A percentile compares a stretch with the other conserved stretches of the same genome.
phyloP scores from a whole-genome alignment of 1,140 invertebrate genomes.

The Latrodectus geometricus region DNA sequence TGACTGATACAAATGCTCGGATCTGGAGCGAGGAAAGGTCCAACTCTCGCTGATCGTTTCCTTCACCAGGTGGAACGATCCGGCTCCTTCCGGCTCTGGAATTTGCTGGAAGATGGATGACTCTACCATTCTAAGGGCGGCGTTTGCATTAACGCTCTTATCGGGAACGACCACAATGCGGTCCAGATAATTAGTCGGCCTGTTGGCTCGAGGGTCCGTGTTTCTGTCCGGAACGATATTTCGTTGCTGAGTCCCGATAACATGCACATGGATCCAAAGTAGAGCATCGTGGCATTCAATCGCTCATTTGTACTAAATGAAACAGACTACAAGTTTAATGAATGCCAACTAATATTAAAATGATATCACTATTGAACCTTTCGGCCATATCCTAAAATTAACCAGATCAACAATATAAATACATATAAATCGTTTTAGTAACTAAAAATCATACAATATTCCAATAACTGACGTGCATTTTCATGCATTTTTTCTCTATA shows the following conservation, averaged over 20 bases:
- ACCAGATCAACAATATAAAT: too few species aligned
- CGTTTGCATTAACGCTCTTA: constrained; percentile 40
- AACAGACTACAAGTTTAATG: background rate
- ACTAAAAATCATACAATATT: too few species aligned
- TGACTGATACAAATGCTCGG: background rate
- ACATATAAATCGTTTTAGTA: too few species aligned
- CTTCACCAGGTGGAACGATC: constrained; percentile 45
- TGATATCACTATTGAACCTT: background rate
- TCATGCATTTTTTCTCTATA: too few species aligned
- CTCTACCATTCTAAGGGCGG: background rate
- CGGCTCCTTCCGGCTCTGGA: constrained; percentile 30
- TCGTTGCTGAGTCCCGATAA: background rate
- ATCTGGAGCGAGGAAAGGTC: background rate
- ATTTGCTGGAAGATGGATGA: constrained; percentile 21
- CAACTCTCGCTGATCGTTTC: background rate
- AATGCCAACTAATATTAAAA: background rate
- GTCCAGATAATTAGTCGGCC: constrained; percentile 36
- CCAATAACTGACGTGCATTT: too few species aligned
- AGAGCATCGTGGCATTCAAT: background rate
- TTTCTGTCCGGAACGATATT: background rate
- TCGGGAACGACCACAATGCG: constrained; percentile 30
- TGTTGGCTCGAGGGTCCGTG: constrained; percentile 21
- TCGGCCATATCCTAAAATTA: background rate
- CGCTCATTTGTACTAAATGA: background rate
- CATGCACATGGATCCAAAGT: background rate